These are phyloP conservation scores for Eupithecia centaureata DNA, from an alignment of 2,888 invertebrate genomes.

Conservation along the genomic window DNA sequence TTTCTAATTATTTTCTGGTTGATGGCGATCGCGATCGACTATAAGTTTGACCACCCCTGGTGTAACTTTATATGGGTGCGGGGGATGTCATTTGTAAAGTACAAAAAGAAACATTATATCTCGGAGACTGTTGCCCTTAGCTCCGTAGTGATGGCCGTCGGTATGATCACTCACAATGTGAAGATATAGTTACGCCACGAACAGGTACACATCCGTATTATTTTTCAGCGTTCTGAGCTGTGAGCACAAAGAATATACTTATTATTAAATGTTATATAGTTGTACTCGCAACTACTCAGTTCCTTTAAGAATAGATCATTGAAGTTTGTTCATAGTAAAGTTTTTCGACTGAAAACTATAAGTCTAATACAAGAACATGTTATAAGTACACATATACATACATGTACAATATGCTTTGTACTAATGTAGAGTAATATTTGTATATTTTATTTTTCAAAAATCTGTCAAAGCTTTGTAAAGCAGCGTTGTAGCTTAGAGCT, in stretches of 20 bases:
- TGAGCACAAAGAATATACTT: slow-evolving; percentile 3
- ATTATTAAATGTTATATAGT: neutral
- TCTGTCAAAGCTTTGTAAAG: neutral
- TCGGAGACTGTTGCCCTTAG: slow-evolving; percentile 54
- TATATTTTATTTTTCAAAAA: too few species aligned
- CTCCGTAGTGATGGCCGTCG: slow-evolving; percentile 51
- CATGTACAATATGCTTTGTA: too few species aligned
- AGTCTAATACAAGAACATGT: neutral
- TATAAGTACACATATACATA: neutral
- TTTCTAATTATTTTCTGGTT: too few species aligned
- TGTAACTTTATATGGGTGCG: slow-evolving; percentile 72
- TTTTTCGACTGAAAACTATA: neutral
- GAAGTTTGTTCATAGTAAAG: neutral
- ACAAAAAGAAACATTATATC: slow-evolving; percentile 70
- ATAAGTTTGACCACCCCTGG: too few species aligned
- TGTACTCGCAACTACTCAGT: neutral
- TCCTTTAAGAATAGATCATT: neutral
- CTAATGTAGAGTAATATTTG: too few species aligned
- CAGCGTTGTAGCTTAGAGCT: neutral
- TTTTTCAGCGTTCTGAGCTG: slow-evolving; percentile 14
- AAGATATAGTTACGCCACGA: slow-evolving; percentile 59
- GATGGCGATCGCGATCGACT: too few species aligned
- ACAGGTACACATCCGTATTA: slow-evolving; percentile 35
- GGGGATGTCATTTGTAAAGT: slow-evolving; percentile 76
- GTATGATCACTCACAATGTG: slow-evolving; percentile 61